Evolutionary conservation across 2,797 vertebrate genomes (phyloP), one percentile per base, ranked within the genome.

Genomic region (Nannoperca australis): DNA sequence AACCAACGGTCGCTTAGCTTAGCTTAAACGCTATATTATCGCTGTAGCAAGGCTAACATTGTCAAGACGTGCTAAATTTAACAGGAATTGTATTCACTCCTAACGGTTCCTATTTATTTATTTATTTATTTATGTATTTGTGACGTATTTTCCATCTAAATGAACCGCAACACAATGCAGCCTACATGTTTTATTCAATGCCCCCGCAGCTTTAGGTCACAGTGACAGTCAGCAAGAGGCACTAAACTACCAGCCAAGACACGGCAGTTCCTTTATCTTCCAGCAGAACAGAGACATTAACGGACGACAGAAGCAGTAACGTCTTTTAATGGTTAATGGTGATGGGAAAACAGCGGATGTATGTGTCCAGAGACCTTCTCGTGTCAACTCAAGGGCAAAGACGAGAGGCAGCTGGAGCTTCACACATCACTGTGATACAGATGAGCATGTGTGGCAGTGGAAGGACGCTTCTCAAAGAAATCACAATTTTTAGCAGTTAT

Each of bases 381-480:
- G 2, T 56, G 59, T 70, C 66, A 50, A 2, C n/a, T 73, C 74
- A 86, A 86, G 85, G 85, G 51, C 78, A 70, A 67, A 75, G 14
- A 45, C 13, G 2, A 8, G 66, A 69, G 70, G 17, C 80, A 73
- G 58, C 68, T 49, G 61, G 7, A 47, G 49, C 8, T 11, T 13
- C 4, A 27, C 24, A 27, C 24, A 27, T 27, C 24, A 27, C 24
- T 27, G 24, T 27, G 24, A 27, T 27, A 27, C 24, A 27, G 24
- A 27, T 27, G 24, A 27, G 24, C 24, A 27, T 27, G 24, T 27
- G 24, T 27, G 24, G 24, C 24, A 27, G 24, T 27, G 24, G 24
- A 27, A 27, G 24, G 24, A 27, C 2, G 49, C 8, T 11, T 13
- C 4, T 3, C 2, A 7, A 38, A n/a, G 13, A 51, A 12, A 40